Conservation (phyloP, 1,140 invertebrate species). For the Drosophila pruinosa region DNA sequence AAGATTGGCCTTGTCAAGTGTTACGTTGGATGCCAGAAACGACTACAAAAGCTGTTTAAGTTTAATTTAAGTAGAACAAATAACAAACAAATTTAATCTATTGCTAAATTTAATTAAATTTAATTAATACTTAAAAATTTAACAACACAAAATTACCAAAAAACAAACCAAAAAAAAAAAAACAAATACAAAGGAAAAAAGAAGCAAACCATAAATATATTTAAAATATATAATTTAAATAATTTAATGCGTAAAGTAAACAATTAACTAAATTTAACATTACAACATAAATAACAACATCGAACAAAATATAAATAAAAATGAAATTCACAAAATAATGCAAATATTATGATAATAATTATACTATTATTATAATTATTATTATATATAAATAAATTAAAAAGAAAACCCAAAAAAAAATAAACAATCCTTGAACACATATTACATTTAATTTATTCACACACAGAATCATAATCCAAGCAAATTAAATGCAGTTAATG, state of each 20-base stretch:
- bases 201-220: conserved; percentile 4
- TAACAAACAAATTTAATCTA: conserved; percentile 71
- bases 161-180: conserved; percentile 22
- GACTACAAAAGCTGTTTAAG: conserved; percentile 83
- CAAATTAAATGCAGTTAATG: conserved; percentile 10
- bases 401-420: background rate
- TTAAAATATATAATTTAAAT: conserved; percentile 37
- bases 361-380: conserved; percentile 20
- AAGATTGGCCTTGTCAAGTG: conserved; percentile 82
- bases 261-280: conserved; percentile 31
- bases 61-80: conserved; percentile 83
- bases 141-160: conserved; percentile 40
- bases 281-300: conserved; percentile 25
- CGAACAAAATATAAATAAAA: conserved; percentile 11
- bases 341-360: conserved; percentile 26
- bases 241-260: conserved; percentile 45
- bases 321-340: conserved; percentile 10
- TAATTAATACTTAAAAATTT: conserved; percentile 57
- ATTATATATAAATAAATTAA: conserved; percentile 37
- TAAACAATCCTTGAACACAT: conserved; percentile 4
- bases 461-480: conserved; percentile 8
- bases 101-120: conserved; percentile 69
- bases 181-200: conserved; percentile 14
- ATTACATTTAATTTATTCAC: conserved; percentile 46
- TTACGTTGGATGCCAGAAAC: conserved; percentile 83